Evolutionary conservation across 1,140 invertebrate genomes (phyloP), one percentile per base, ranked within the genome.

Genomic region (Lordiphosa stackelbergi): DNA sequence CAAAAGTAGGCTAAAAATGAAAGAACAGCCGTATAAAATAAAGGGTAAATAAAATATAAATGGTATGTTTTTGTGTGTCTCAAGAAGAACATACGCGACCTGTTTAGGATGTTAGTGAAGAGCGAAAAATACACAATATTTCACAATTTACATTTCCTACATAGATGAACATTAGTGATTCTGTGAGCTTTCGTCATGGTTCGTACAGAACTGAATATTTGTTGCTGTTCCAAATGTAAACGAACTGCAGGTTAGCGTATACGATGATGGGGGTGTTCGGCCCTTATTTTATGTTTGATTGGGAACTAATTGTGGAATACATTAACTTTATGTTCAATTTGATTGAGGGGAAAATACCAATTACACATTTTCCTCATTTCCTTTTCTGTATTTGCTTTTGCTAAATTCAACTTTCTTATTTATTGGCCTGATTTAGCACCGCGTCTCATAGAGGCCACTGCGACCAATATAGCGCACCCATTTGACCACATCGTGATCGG

Each of bases 391-490:
- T 28, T 53, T 28, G 46, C 10, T 45, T 55, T 58, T 56, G 42
- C 60, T 69, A 61, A 72, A 75, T 72, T 81, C 64, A 77, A 77
- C 19, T 19, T 19, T 19, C 19, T 19, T 19, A 19, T 19, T 19
- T 19, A 19, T 19, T 19, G 19, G 52, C 16, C 24, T 40, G 3
- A 51, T 52, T 72, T 93, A 99, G 90, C 98, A 99, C 90, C 98
- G 91, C 16, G 98, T 99, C 91, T 99, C 98, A 88, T 99, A 99
- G 5, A 99, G 92, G 48, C 98, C 98, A 89, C 97, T 99, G 71
- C 97, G 93, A 10, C 98, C 98, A 85, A 99, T 99, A 89, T 99
- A 99, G 40, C 98, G 92, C 16, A 99, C 98, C 98, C 98, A 99
- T 94, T 99, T 99, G 85, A 99, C 99, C 65, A 99, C 98, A 89